Conservation (phyloP, 1,140 invertebrate genomes). For the Arion vulgaris region DNA sequence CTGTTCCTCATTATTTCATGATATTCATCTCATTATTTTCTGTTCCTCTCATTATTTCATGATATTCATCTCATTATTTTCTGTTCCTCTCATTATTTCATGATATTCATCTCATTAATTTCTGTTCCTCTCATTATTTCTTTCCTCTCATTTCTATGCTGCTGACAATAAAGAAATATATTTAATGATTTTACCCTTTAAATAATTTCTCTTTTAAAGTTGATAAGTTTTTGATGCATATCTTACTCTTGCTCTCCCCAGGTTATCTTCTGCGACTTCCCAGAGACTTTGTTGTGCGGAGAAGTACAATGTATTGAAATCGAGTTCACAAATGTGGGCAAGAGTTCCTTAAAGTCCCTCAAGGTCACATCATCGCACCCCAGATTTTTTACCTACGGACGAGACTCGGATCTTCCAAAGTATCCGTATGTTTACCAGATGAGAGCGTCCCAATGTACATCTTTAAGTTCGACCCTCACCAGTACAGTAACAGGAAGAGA, state of each 20-base stretch:
- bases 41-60: too few species aligned
- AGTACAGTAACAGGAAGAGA: conserved; percentile 16
- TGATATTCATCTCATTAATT: too few species aligned
- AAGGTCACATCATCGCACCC: conserved; percentile 81
- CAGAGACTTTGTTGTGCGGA: conserved; percentile 80
- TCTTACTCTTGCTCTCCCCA: conserved; percentile 54
- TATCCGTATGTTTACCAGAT: conserved; percentile 60
- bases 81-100: too few species aligned
- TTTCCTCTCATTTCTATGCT: too few species aligned
- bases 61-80: too few species aligned
- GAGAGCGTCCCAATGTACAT: conserved; percentile 30
- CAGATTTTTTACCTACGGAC: conserved; percentile 78
- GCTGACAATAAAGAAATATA: too few species aligned
- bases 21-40: too few species aligned
- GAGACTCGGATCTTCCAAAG: conserved; percentile 58
- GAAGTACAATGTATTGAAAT: conserved; percentile 81
- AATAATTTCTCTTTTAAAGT: too few species aligned
- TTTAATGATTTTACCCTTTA: too few species aligned
- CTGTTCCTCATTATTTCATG: too few species aligned
- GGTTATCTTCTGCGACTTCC: conserved; percentile 81
- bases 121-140: too few species aligned
- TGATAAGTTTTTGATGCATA: too few species aligned
- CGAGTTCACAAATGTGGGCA: conserved; percentile 81
- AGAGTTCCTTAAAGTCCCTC: conserved; percentile 79
- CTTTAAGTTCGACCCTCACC: conserved; percentile 14